phyloP scores from a whole-genome alignment of 2,888 invertebrate species.

The Malthinus seriepunctatus region DNA sequence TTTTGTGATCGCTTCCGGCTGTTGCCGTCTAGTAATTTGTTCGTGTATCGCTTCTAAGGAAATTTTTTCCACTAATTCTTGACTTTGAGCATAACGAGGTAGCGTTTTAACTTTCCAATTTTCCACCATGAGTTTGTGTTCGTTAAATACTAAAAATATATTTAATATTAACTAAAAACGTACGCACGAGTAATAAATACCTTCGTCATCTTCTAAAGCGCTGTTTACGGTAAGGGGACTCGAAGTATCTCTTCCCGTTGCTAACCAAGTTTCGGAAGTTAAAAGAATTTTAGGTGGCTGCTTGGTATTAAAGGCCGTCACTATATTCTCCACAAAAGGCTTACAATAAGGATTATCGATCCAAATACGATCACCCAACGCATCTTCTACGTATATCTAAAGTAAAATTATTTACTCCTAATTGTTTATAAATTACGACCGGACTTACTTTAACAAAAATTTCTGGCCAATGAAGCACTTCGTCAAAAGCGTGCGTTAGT shows the following conservation, averaged over 20 bases:
- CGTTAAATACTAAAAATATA: slow-evolving; percentile 47
- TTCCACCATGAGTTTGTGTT: slow-evolving; percentile 52
- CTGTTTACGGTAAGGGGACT: slow-evolving; percentile 55
- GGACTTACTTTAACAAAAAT: slow-evolving; percentile 78
- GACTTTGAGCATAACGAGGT: slow-evolving; percentile 63
- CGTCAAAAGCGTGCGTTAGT: slow-evolving; percentile 77
- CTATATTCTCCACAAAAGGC: slow-evolving; percentile 88
- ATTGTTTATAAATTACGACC: not conserved
- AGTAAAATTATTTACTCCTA: not conserved
- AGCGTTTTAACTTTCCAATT: slow-evolving; percentile 56
- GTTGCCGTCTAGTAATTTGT: slow-evolving; percentile 81
- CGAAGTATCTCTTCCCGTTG: slow-evolving; percentile 54
- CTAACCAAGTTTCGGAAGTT: slow-evolving; percentile 64
- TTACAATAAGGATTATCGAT: slow-evolving; percentile 91
- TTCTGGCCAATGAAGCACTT: slow-evolving; percentile 90
- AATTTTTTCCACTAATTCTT: slow-evolving; percentile 75
- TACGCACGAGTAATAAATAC: slow-evolving; percentile 43
- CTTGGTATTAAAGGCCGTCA: slow-evolving; percentile 82
- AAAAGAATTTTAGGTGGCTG: slow-evolving; percentile 72
- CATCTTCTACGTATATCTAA: slow-evolving; percentile 91
- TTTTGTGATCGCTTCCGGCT: slow-evolving; percentile 84
- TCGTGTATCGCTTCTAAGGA: slow-evolving; percentile 88
- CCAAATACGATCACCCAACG: slow-evolving; percentile 91
- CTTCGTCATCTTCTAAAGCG: slow-evolving; percentile 62
- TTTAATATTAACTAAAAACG: not conserved